Conservation (phyloP, 2,888 invertebrate species). For the Apodemia hepburni region DNA sequence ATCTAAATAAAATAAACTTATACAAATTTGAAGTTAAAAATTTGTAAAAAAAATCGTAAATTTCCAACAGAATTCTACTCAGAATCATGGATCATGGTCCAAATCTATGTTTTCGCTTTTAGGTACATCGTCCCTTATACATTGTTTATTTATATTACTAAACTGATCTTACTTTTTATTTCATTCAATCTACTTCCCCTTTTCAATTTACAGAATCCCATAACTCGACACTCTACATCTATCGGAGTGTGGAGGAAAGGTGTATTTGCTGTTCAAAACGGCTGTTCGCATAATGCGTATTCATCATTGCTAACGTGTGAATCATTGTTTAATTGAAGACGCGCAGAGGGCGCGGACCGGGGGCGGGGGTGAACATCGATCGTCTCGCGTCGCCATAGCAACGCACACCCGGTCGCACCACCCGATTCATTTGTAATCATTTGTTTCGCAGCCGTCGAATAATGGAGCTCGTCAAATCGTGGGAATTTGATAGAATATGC, state of each 20-base stretch:
- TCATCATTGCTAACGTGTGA: constrained; percentile 65
- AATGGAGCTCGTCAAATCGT: constrained; percentile 64
- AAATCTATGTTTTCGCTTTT: too few relatives aligned
- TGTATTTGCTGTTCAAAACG: constrained; percentile 34
- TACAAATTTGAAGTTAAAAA: too few relatives aligned
- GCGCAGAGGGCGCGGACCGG: constrained; percentile 42
- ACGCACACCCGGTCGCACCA: constrained; percentile 47
- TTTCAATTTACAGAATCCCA: background rate
- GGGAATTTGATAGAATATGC: constrained; percentile 67
- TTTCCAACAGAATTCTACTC: too few relatives aligned
- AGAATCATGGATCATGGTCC: too few relatives aligned
- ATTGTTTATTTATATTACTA: constrained; percentile 19
- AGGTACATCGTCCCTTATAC: too few relatives aligned
- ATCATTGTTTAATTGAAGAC: constrained; percentile 75
- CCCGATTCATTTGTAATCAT: constrained; percentile 77
- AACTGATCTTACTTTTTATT: background rate
- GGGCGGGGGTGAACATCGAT: constrained; percentile 57
- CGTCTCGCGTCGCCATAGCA: constrained; percentile 68
- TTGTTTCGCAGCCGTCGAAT: constrained; percentile 74
- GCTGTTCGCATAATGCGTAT: constrained; percentile 44
- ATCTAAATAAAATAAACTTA: too few relatives aligned
- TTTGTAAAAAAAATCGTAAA: too few relatives aligned
- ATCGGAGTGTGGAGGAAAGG: constrained; percentile 22
- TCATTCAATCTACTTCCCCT: background rate
- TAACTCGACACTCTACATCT: background rate